phyloP scores from a whole-genome alignment of 2,888 invertebrate genomes.

The Petrolisthes manimaculis region DNA sequence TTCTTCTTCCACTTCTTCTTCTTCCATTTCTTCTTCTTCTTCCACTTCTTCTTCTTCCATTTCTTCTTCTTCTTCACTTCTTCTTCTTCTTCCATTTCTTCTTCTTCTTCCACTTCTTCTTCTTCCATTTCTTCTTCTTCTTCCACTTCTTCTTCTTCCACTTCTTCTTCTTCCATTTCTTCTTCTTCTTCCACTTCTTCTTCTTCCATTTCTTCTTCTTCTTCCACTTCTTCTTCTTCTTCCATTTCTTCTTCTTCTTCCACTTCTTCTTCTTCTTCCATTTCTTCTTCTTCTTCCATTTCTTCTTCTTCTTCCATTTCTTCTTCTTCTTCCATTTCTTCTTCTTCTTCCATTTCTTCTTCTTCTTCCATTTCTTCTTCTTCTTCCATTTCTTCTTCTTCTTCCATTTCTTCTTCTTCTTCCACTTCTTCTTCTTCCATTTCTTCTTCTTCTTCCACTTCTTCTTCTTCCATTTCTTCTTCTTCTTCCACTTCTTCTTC shows the following conservation, averaged over 20 bases:
- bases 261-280: not conserved
- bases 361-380: conserved; percentile 2
- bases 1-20: not conserved
- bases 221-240: not conserved
- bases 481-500: not conserved
- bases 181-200: not conserved
- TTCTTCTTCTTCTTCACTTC: not conserved
- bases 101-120: not conserved
- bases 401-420: not conserved
- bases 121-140: not conserved
- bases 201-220: not conserved
- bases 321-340: conserved; percentile 2
- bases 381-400: not conserved
- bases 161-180: not conserved
- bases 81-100: no score
- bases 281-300: not conserved
- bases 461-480: no score
- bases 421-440: not conserved
- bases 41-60: not conserved
- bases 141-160: not conserved
- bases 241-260: not conserved
- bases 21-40: not conserved
- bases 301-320: not conserved
- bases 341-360: conserved; percentile 36
- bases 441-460: not conserved